Evolutionary conservation across 2,888 invertebrate genomes (phyloP).

Genomic region (Rhamphomyia laevipes): DNA sequence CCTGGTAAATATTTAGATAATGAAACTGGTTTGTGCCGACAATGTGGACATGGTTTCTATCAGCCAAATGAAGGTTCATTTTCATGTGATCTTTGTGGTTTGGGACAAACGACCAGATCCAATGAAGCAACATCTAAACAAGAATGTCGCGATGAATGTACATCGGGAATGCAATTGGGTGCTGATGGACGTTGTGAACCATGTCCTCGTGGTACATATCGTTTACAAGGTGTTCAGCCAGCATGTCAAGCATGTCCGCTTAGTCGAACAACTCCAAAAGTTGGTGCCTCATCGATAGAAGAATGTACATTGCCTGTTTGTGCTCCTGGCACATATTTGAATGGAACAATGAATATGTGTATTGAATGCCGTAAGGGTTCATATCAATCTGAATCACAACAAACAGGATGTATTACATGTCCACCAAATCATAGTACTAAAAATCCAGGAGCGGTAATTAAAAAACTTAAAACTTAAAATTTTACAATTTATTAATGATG

Average conservation of each 20-base stretch:
- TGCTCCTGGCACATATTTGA: slow-evolving; percentile 70
- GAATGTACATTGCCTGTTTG: slow-evolving; percentile 90
- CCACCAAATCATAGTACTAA: slow-evolving; percentile 86
- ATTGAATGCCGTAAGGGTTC: slow-evolving; percentile 78
- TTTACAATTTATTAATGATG: background rate
- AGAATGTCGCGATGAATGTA: slow-evolving; percentile 84
- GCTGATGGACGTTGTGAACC: slow-evolving; percentile 84
- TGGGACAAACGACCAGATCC: slow-evolving; percentile 84
- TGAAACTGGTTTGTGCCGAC: slow-evolving; percentile 73
- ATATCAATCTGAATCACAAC: slow-evolving; percentile 81
- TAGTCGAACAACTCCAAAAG: slow-evolving; percentile 78
- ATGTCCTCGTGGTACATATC: slow-evolving; percentile 79
- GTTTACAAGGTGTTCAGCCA: slow-evolving; percentile 77
- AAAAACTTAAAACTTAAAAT: background rate
- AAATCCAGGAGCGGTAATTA: slow-evolving; percentile 61
- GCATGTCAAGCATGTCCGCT: slow-evolving; percentile 80
- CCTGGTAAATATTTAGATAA: slow-evolving; percentile 91
- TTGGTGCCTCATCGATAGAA: slow-evolving; percentile 71
- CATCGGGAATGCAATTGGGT: slow-evolving; percentile 65
- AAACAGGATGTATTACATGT: slow-evolving; percentile 75
- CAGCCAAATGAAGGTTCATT: slow-evolving; percentile 87
- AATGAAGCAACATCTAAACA: slow-evolving; percentile 77
- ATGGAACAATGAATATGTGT: slow-evolving; percentile 76
- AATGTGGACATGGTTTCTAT: slow-evolving; percentile 90
- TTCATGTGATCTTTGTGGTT: slow-evolving; percentile 74